Evolutionary conservation across 2,888 invertebrate genomes (phyloP), one percentile per base, ranked within the genome.

Genomic region (Agriopis aurantiaria): DNA sequence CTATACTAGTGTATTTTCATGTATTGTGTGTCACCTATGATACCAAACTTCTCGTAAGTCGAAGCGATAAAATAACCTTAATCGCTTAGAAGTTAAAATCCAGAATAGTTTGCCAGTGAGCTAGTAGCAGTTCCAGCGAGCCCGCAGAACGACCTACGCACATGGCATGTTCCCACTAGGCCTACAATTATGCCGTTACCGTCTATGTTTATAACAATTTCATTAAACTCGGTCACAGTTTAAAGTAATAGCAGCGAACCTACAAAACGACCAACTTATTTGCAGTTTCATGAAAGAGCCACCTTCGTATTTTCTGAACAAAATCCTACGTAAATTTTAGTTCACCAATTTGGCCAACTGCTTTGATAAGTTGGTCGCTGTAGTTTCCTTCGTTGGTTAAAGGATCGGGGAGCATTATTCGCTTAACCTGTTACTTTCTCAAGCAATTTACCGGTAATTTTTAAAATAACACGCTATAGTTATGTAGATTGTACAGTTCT

Each of bases 131-230:
- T 61, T n/a, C 55, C 14, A 40, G 55, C n/a, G 40, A 61, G 58
- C 9, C 8, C 62, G 60, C 61, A 56, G 65, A 56, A 66, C 60
- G 23, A 51, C 48, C 66, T 59, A 61, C 65, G 72, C 91, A 90
- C 83, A 82, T 89, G 90, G 73, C 79, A 59, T 57, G 74, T 89
- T 91, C 91, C 82, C 91, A 90, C 80, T 75, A 75, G 74, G 72
- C 76, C 80, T 75, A 73, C 80, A 77, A 90, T 90, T 90, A 91
- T 76, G 77, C 76, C 71, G 77, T 82, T 83, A 79, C 78, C 77
- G 78, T 72, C 80, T 81, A 81, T 84, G 84, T 85, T 88, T 88
- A 88, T 89, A 87, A 88, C 83, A 82, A 87, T 90, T 90, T 85
- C 84, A 89, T 91, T 90, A 88, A 83, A 84, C 78, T 78, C 78